Percentiles rank a stretch among this genome's conserved stretches.
Evolutionary conservation across 2,888 invertebrate species (phyloP).

Genomic region (Ornithoptera alexandrae): DNA sequence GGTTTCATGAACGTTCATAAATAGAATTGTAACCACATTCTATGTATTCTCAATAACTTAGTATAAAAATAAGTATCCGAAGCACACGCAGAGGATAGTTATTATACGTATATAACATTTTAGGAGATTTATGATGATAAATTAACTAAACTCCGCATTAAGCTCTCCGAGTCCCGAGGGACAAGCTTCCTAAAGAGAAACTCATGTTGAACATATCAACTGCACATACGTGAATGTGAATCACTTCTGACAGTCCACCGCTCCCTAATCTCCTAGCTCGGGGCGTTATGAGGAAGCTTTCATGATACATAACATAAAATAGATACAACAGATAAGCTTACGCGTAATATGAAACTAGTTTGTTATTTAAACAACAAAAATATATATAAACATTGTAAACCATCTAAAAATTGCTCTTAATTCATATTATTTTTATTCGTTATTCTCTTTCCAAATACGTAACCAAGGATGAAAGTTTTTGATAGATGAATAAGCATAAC

Average conservation of each 20-base stretch:
- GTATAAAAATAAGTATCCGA: too few relatives aligned
- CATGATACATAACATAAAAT: background rate
- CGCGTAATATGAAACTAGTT: background rate
- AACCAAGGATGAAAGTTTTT: too few relatives aligned
- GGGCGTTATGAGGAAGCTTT: background rate
- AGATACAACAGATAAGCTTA: background rate
- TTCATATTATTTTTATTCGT: background rate
- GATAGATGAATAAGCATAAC: too few relatives aligned
- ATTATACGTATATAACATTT: background rate
- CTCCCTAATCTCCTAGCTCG: conserved; percentile 7
- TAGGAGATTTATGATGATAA: conserved; percentile 4
- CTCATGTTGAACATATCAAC: conserved; percentile 7
- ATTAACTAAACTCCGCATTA: conserved; percentile 10
- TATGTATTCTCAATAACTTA: too few relatives aligned
- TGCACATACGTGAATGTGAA: conserved; percentile 6
- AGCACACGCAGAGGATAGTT: too few relatives aligned
- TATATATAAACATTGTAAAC: too few relatives aligned
- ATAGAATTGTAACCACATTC: too few relatives aligned
- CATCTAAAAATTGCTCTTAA: background rate
- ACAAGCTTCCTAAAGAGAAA: conserved; percentile 9
- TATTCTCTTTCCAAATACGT: background rate
- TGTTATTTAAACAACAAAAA: background rate
- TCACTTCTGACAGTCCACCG: conserved; percentile 7
- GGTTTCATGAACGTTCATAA: too few relatives aligned
- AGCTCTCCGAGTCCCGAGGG: conserved; percentile 5